Conservation (phyloP, 2,113 vertebrate genomes). For the Phalacrocorax brasilianus region DNA sequence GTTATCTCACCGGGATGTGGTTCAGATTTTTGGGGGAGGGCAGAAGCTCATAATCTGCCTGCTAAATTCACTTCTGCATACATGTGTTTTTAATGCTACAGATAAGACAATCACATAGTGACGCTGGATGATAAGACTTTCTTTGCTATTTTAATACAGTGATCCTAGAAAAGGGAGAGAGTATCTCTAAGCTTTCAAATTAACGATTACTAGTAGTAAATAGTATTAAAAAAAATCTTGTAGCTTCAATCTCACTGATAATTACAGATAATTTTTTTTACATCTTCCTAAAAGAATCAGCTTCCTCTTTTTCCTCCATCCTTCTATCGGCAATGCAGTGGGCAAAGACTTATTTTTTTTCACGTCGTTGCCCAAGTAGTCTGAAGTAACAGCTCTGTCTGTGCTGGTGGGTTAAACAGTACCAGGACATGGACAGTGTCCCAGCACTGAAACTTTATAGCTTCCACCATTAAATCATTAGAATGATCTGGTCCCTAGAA, state of each 20-base stretch:
- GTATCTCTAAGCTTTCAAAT: neutral
- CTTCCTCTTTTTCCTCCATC: neutral
- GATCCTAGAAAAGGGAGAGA: neutral
- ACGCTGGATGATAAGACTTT: neutral
- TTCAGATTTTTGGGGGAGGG: neutral
- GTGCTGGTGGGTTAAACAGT: neutral
- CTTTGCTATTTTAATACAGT: neutral
- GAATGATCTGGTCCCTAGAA: neutral
- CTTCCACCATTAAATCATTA: neutral
- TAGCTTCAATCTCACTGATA: neutral
- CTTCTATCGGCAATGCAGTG: neutral
- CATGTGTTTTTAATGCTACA: neutral
- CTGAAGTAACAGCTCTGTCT: neutral
- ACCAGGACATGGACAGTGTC: too few relatives aligned
- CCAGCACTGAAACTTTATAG: neutral
- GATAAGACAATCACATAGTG: neutral
- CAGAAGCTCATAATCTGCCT: neutral
- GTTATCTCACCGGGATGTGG: neutral
- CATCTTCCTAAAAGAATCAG: neutral
- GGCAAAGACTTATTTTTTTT: neutral
- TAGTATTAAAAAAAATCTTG: neutral
- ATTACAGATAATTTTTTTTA: neutral
- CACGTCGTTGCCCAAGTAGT: neutral
- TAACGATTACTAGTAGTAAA: neutral
- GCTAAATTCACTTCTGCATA: neutral